Evolutionary conservation across 2,113 vertebrate species (phyloP), one percentile per base, ranked within the genome.

Genomic region (Bubo scandiacus): DNA sequence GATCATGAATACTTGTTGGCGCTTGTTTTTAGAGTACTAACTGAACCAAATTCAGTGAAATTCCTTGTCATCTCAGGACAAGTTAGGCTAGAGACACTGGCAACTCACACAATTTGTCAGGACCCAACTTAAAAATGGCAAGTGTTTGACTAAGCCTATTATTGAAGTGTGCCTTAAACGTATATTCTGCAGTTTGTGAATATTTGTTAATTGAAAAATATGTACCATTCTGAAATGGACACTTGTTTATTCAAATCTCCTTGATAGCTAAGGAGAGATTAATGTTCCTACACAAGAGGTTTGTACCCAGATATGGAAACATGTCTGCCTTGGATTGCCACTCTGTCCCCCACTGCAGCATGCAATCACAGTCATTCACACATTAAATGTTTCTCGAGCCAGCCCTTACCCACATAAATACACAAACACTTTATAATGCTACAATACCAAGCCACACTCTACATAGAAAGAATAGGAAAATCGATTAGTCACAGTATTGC

Each of bases 21-120:
- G 1, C 52, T 92, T 93, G 81, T 86, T 96, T 96, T 86, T 54
- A 55, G 27, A 67, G 38, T 19, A 34, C 10, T 90, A 78, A 51
- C 70, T 36, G 15, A 92, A 90, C 5, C 6, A 68, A 83, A 82
- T 72, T 77, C 36, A 40, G 70, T 62, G 65, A 80, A 93, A 91
- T 70, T 78, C 55, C 12, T n/a, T 42, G 36, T 88, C 90, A n/a
- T 73, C 51, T 81, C 67, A 34, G 4, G 34, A 75, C 20, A 45
- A 83, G 11, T 11, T 32, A 91, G 43, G 52, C 20, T 43, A 77
- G 47, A 94, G 82, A 80, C 63, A 49, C 9, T 20, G 15, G 32
- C 29, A 87, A 47, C 40, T 86, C 47, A 55, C 38, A 80, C 5
- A 49, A 9, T 68, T 85, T 73, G 11, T 65, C 42, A 90, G 55